A percentile compares a stretch with the other conserved stretches of the same genome.
phyloP scores from a whole-genome alignment of 2,797 vertebrate genomes.

The Anomalospiza imberbis region DNA sequence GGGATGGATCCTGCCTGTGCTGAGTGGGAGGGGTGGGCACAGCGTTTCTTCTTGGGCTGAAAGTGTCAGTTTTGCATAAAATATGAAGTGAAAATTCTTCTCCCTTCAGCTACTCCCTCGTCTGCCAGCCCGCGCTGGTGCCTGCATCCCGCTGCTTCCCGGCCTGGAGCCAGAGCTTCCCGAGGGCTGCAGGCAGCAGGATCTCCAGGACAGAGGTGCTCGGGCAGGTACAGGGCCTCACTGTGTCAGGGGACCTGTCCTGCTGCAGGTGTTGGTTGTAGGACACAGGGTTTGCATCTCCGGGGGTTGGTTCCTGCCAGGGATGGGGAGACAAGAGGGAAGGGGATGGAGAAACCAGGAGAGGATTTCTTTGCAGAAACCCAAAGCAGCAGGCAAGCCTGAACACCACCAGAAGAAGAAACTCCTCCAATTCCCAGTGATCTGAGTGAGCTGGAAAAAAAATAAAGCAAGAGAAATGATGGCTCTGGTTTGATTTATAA shows the following conservation, averaged over 20 bases:
- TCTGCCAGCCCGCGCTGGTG: background rate
- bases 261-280: accelerated
- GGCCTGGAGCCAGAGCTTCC: background rate
- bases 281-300: accelerated
- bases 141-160: background rate
- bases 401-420: background rate
- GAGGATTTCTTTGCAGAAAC: background rate
- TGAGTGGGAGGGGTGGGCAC: background rate
- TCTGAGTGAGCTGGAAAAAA: background rate
- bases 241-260: accelerated
- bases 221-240: accelerated
- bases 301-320: background rate
- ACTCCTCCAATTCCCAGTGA: background rate
- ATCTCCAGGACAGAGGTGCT: background rate
- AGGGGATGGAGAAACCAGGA: accelerated
- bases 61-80: background rate
- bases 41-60: background rate
- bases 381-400: background rate
- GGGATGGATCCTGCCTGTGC: background rate
- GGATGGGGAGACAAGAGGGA: background rate
- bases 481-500: background rate
- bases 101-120: background rate
- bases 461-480: background rate
- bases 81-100: background rate
- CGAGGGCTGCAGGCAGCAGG: background rate